Evolutionary conservation across 1,140 invertebrate genomes (phyloP), one percentile per base, ranked within the genome.

Genomic region (Orchesella cincta): DNA sequence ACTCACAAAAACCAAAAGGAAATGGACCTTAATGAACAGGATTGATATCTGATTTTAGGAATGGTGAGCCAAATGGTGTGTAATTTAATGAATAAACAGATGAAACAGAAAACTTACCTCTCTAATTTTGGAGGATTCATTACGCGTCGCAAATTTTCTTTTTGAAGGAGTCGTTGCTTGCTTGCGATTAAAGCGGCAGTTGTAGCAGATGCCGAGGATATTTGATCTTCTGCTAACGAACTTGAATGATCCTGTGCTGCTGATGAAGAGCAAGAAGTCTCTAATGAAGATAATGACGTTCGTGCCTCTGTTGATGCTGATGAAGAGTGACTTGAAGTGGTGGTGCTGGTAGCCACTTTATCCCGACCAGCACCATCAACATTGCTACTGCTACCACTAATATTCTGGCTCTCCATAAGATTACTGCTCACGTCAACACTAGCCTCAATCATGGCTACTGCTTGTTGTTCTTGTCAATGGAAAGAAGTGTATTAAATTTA

Each of bases 41-140:
- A n/a, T n/a, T n/a, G n/a, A n/a, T n/a, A n/a, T n/a, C n/a, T n/a
- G n/a, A n/a, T n/a, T n/a, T n/a, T n/a, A n/a, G n/a, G n/a, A n/a
- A n/a, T n/a, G n/a, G n/a, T n/a, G n/a, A n/a, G n/a, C n/a, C n/a
- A n/a, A n/a, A n/a, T n/a, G n/a, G n/a, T n/a, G n/a, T n/a, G n/a
- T n/a, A n/a, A n/a, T n/a, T 46, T 46, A 18, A 46, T 5, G 39
- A 46, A 14, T 12, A 57, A 26, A 57, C 8, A 57, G 23, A 16
- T 14, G 5, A 26, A 57, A 57, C 8, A n/a, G 54, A 57, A 57
- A 57, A 23, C 23, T 57, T 57, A 67, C 62, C 62, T 67, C 33
- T 67, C 62, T 23, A 67, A n/a, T 33, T 67, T 67, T 5, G 62
- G 62, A 2, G 62, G 62, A 67, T 67, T 67, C 62, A 67, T 67